Evolutionary conservation across 2,797 vertebrate genomes (phyloP).

Genomic region (Natrix natrix): DNA sequence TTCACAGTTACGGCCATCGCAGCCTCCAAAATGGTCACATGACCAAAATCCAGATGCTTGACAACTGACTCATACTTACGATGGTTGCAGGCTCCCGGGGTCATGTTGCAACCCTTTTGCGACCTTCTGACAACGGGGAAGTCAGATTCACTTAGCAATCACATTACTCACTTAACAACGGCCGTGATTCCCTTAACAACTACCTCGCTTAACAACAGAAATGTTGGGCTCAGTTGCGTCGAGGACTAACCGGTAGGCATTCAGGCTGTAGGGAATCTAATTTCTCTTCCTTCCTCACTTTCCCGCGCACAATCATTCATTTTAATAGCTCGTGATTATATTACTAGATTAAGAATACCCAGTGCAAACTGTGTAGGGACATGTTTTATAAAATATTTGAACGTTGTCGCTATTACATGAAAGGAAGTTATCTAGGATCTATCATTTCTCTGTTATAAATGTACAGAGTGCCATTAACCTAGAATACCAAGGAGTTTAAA

Average conservation of each 20-base stretch:
- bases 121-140: background rate
- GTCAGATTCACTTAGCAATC: background rate
- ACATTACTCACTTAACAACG: background rate
- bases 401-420: background rate
- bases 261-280: background rate
- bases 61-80: too few species aligned
- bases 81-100: too few species aligned
- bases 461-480: background rate
- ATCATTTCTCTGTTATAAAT: background rate
- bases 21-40: too few species aligned
- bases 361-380: background rate
- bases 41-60: too few species aligned
- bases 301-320: background rate
- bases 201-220: background rate
- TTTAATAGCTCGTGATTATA: background rate
- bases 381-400: background rate
- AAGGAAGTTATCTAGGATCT: background rate
- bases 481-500: background rate
- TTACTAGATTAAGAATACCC: background rate
- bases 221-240: background rate
- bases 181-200: background rate
- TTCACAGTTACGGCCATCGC: too few species aligned
- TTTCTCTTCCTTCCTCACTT: accelerated
- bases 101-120: too few species aligned
- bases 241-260: background rate